Conservation (phyloP, 2,797 vertebrate species). For the Bradypodion ventrale region DNA sequence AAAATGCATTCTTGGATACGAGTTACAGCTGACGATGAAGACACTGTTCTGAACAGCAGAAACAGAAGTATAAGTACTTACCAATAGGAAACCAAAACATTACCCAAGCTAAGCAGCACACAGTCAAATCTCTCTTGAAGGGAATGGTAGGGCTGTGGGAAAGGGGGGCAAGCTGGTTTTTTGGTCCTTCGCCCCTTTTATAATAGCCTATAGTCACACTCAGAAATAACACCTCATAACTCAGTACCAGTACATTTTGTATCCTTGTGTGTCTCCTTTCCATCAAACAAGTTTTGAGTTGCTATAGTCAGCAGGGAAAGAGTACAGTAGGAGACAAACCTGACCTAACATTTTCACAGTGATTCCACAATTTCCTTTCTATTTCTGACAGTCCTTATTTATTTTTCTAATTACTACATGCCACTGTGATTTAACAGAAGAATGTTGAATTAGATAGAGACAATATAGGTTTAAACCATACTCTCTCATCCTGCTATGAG, state of each 20-base stretch:
- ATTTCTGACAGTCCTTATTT: too few relatives aligned
- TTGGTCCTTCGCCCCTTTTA: neutral
- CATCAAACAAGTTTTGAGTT: neutral
- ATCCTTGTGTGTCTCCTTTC: neutral
- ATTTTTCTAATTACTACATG: neutral
- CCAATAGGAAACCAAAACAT: neutral
- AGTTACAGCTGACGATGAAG: too few relatives aligned
- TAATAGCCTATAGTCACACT: neutral
- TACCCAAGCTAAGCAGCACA: neutral
- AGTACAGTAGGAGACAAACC: rapidly evolving
- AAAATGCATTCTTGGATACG: too few relatives aligned
- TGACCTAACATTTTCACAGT: neutral
- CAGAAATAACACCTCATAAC: neutral
- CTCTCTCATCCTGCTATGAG: too few relatives aligned
- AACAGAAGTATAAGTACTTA: neutral
- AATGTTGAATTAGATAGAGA: neutral
- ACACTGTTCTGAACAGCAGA: neutral
- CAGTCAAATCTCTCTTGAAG: neutral
- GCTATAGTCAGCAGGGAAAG: neutral
- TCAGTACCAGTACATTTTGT: too few relatives aligned
- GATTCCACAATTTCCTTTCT: neutral
- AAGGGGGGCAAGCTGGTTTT: too few relatives aligned
- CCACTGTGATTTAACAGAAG: neutral
- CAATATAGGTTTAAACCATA: too few relatives aligned
- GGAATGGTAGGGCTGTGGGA: too few relatives aligned